Evolutionary conservation across 2,888 invertebrate species (phyloP).

Genomic region (Brachypalpus laphriformis): DNA sequence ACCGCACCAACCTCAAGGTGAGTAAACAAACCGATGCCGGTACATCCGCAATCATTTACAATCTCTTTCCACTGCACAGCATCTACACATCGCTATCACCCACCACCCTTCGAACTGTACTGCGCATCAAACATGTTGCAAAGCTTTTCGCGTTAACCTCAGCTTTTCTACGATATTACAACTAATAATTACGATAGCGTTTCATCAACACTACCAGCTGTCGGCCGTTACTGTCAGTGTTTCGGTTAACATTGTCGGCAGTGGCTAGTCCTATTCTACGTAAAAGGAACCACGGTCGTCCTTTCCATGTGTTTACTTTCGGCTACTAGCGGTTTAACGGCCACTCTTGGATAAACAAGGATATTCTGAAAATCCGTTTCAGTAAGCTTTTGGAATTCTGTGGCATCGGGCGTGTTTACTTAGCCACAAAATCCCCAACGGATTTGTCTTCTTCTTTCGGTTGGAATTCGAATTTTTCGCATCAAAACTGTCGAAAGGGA

Average conservation of each 20-base stretch:
- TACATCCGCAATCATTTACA: constrained; percentile 54
- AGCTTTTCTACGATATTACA: constrained; percentile 61
- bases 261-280: constrained; percentile 19
- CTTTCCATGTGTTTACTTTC: background rate
- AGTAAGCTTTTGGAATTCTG: constrained; percentile 45
- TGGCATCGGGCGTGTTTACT: constrained; percentile 40
- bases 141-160: constrained; percentile 21
- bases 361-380: constrained; percentile 16
- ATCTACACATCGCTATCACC: constrained; percentile 7
- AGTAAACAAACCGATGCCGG: constrained; percentile 30
- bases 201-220: constrained; percentile 26
- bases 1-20: constrained; percentile 26
- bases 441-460: background rate
- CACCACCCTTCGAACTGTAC: background rate
- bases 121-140: constrained; percentile 45
- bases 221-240: constrained; percentile 55
- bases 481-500: constrained; percentile 45
- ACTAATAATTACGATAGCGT: constrained; percentile 36
- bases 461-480: constrained; percentile 16
- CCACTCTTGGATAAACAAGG: constrained; percentile 10
- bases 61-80: constrained; percentile 12
- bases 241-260: constrained; percentile 42
- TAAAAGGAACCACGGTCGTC: background rate
- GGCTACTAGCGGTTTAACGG: background rate
- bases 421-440: background rate